phyloP scores from a whole-genome alignment of 1,140 invertebrate species.

The Zaprionus nigranus region DNA sequence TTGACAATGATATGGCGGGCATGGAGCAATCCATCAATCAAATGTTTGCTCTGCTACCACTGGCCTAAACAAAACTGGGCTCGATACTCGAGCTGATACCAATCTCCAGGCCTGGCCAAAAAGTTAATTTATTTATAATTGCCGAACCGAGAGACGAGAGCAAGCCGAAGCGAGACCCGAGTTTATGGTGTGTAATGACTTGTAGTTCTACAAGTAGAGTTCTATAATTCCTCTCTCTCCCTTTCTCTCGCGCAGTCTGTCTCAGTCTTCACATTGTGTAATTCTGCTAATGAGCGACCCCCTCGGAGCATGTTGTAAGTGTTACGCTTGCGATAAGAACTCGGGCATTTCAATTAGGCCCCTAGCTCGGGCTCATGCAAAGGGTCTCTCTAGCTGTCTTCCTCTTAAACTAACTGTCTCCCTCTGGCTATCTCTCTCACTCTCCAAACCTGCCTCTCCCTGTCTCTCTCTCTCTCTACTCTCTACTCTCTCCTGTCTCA shows the following conservation, averaged over 20 bases:
- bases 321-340: constrained; percentile 71
- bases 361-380: neutral
- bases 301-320: constrained; percentile 57
- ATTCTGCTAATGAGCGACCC: constrained; percentile 72
- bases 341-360: constrained; percentile 71
- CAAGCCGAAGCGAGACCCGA: neutral
- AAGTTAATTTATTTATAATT: constrained; percentile 84
- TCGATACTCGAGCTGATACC: constrained; percentile 49
- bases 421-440: neutral
- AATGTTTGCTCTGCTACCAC: constrained; percentile 38
- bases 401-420: neutral
- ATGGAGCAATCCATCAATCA: constrained; percentile 76
- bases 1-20: constrained; percentile 69
- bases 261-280: constrained; percentile 12
- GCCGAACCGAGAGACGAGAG: constrained; percentile 46
- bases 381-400: too few relatives aligned
- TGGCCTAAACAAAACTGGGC: constrained; percentile 3
- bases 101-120: constrained; percentile 70
- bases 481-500: constrained; percentile 25
- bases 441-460: neutral
- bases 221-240: constrained; percentile 58
- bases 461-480: constrained; percentile 15
- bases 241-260: neutral
- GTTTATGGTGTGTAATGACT: constrained; percentile 71
- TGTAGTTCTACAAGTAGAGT: constrained; percentile 66